Base-by-base conservation (phyloP, 2,113 vertebrate species). In the Vulpes ferrilata region DNA sequence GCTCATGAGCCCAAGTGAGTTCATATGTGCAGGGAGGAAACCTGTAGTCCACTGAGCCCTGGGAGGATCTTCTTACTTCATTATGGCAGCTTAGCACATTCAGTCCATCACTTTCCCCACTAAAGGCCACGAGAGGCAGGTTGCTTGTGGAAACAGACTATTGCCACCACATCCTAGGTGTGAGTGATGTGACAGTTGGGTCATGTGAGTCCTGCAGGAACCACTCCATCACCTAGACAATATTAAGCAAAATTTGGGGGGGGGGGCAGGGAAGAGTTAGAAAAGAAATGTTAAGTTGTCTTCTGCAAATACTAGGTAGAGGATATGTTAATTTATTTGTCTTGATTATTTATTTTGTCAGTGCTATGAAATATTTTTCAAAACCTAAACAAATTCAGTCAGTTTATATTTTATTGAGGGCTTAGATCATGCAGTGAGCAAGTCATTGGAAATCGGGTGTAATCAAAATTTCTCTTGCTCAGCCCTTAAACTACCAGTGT, bases 381-480 rank as follows among this genome's bases (percentile, higher is more conserved):
- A 94, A 95, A 74, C 7, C 9, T 86, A 83, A 93, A 69, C n/a
- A 55, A 85, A 86, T 51, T 86, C 25, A 30, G 11, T 67, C 59
- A 83, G 65, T 86, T 73, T 60, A 55, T 7, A 79, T 91, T 60
- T 51, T 82, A 82, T 7, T 55, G 38, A 82, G 64, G 81, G 11
- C 69, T 89, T 67, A 71, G n/a, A 78, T 80, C 84, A 51, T 94
- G 19, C 13, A 60, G n/a, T 55, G 48, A 90, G 22, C 32, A 76
- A 76, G 7, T 93, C 74, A 76, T 19, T 80, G 82, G 35, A 79
- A 90, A 96, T 80, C 32, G 84, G 80, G 60, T 64, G 15, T 74
- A 84, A 71, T 53, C 53, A n/a, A 55, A 76, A 81, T 78, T 89
- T 93, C 4, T 19, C 51, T 94, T 96, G 64, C 60, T 97, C 57